Evolutionary conservation across 2,113 vertebrate genomes (phyloP).

Genomic region (Canis aureus): DNA sequence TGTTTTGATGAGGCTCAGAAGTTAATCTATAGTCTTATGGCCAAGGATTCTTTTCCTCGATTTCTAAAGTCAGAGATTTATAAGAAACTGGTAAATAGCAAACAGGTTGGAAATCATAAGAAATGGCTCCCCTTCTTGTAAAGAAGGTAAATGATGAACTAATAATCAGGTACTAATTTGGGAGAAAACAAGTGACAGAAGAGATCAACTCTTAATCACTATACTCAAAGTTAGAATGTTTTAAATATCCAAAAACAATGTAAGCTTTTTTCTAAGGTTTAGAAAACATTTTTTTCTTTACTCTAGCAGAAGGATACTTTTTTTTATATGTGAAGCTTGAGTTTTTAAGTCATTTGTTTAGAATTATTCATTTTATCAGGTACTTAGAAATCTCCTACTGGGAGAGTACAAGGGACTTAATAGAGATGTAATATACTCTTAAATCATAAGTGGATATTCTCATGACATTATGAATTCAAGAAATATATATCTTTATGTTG

Average conservation of each 20-base stretch:
- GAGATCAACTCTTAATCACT: neutral
- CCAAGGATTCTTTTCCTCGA: slow-evolving; percentile 90
- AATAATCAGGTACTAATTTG: neutral
- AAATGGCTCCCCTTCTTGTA: slow-evolving; percentile 87
- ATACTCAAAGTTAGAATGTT: neutral
- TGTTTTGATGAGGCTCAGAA: slow-evolving; percentile 91
- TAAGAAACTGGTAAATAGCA: slow-evolving; percentile 85
- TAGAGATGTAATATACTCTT: neutral
- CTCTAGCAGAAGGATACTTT: neutral
- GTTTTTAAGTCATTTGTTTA: slow-evolving; percentile 44
- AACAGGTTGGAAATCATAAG: slow-evolving; percentile 85
- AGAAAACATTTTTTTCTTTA: neutral
- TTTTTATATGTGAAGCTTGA: neutral
- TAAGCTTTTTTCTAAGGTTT: neutral
- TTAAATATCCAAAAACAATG: neutral
- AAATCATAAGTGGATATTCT: slow-evolving; percentile 47
- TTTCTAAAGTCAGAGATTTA: slow-evolving; percentile 90
- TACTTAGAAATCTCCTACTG: slow-evolving; percentile 36
- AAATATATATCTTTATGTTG: neutral
- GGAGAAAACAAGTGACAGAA: neutral
- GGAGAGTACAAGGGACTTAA: neutral
- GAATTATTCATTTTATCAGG: slow-evolving; percentile 17
- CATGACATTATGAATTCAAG: slow-evolving; percentile 33
- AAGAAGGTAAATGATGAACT: slow-evolving; percentile 63
- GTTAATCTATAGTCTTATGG: slow-evolving; percentile 89